Base-by-base conservation (phyloP, 2,888 invertebrate species). In the Metopia argyrocephala region DNA sequence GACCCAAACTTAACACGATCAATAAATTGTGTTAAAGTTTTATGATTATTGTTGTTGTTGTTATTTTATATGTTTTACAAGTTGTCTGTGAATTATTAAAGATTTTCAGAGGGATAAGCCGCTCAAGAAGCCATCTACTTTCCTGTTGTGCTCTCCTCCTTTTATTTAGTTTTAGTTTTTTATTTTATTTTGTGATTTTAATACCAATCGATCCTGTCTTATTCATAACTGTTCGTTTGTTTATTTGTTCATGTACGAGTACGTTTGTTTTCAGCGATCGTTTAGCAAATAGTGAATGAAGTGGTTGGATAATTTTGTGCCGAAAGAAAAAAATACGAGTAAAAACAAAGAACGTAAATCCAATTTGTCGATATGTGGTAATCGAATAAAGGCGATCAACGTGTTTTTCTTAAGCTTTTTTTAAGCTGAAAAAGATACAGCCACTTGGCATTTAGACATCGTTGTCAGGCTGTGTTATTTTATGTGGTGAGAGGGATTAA, bases 1-100 rank as follows among this genome's bases (percentile, higher is more conserved):
- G 81, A 70, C 74, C 78, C 61, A 81, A 81, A 81, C 74, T 78
- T 81, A 81, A 81, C 81, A 74, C 78, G 78, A 81, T 81, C 81
- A 78, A 78, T 78, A 81, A 78, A 66, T 66, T 76, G 56, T 69
- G 46, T 69, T 69, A 38, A 69, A 57, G 31, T 76, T 64, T 75
- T 76, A 45, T 25, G 15, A 15, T 48, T 50, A 18, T 46, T 61
- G 28, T 25, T 66, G 38, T 64, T 38, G 3, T 65, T 74, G 38
- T 18, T 61, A 25, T 85, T 87, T 87, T 27, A 3, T 73, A 61
- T 56, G 66, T 76, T 76, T 71, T 76, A 59, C 56, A 65, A 73
- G 65, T 71, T 80, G 73, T 70, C 62, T 74, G 68, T 57, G 78
- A 78, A 69, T 69, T 76, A 65, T 70, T 76, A 56, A 38, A 75